phyloP scores from a whole-genome alignment of 2,888 invertebrate species.

The Podotricha telesiphe region DNA sequence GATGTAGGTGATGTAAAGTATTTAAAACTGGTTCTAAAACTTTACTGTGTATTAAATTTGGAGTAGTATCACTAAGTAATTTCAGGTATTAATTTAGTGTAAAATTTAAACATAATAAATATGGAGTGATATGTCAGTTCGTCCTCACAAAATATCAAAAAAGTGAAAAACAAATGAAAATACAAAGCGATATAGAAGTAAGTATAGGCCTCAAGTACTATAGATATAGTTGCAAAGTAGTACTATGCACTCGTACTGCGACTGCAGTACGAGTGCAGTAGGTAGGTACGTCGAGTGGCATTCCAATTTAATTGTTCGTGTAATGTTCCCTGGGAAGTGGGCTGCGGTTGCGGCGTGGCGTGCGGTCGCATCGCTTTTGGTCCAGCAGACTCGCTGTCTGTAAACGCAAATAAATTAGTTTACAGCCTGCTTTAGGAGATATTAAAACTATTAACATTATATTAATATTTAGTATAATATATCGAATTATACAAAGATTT shows the following conservation, averaged over 20 bases:
- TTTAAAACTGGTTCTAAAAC: too few species aligned
- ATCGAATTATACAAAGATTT: too few species aligned
- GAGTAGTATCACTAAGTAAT: too few species aligned
- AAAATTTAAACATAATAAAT: too few species aligned
- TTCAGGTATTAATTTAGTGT: too few species aligned
- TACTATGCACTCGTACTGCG: not conserved
- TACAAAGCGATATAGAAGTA: not conserved
- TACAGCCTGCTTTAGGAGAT: not conserved
- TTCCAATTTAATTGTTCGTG: constrained; percentile 60
- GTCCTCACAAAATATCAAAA: too few species aligned
- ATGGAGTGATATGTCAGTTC: too few species aligned
- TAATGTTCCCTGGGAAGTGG: constrained; percentile 48
- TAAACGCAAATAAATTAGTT: not conserved
- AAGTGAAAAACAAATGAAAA: too few species aligned
- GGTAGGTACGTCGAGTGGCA: constrained; percentile 42
- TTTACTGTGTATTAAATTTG: too few species aligned
- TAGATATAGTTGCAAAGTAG: not conserved
- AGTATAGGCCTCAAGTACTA: not conserved
- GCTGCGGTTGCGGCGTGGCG: constrained; percentile 34
- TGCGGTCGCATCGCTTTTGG: constrained; percentile 27
- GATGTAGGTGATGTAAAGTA: too few species aligned
- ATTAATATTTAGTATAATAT: too few species aligned
- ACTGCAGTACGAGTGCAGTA: constrained; percentile 2
- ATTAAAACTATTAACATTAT: not conserved
- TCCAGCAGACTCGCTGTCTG: constrained; percentile 14